A percentile compares a stretch with the other conserved stretches of the same genome.
Conservation (phyloP, 2,113 vertebrate species). For the Gavialis gangeticus region DNA sequence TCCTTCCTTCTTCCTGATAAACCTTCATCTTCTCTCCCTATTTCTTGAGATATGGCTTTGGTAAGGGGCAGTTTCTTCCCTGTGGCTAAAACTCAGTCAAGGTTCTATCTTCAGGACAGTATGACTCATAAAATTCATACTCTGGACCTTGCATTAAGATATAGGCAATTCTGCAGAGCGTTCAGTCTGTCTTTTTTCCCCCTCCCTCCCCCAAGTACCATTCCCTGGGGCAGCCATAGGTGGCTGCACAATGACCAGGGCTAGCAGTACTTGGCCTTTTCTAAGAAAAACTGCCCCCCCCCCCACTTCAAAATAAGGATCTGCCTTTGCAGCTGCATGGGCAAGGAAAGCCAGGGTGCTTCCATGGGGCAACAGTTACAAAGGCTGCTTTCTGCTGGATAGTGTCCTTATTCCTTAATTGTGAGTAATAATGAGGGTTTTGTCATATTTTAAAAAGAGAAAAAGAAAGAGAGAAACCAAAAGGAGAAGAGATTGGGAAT, state of each 20-base stretch:
- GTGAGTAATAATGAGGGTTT: slow-evolving; percentile 74
- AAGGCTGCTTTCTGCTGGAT: slow-evolving; percentile 58
- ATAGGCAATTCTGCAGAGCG: rapidly evolving
- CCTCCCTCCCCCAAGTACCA: background rate
- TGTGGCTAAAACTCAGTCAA: background rate
- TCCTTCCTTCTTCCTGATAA: background rate
- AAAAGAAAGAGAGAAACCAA: background rate
- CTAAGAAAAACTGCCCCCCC: background rate
- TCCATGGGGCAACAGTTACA: slow-evolving; percentile 50
- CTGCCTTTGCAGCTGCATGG: slow-evolving; percentile 17
- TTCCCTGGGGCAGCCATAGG: background rate
- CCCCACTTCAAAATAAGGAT: background rate
- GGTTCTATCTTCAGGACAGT: background rate
- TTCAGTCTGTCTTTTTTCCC: background rate
- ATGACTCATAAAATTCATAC: background rate
- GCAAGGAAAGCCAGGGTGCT: background rate
- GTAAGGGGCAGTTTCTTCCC: background rate
- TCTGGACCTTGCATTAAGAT: background rate
- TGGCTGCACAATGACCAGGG: background rate
- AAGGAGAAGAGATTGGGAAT: slow-evolving; percentile 72
- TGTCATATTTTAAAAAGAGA: slow-evolving; percentile 40
- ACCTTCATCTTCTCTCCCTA: background rate
- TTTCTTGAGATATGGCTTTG: background rate
- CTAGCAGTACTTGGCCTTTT: background rate
- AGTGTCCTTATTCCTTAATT: slow-evolving; percentile 64